Evolutionary conservation across 2,888 invertebrate genomes (phyloP).

Genomic region (Subacronicta megacephala): DNA sequence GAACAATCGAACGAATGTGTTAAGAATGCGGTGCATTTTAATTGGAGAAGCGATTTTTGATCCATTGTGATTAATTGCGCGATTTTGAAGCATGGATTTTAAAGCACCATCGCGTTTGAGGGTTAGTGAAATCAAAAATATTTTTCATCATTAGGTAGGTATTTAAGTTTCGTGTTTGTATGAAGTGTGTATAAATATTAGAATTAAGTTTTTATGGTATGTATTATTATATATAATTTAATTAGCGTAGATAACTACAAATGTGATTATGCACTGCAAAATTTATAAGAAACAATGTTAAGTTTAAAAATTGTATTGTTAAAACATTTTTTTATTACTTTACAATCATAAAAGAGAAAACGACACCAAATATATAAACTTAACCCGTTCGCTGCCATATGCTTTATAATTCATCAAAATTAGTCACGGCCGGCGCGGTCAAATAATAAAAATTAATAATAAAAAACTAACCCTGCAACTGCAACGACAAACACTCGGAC

Average conservation of each 20-base stretch:
- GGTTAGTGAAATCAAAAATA: constrained; percentile 20
- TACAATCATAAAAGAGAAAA: constrained; percentile 33
- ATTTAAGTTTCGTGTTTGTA: not conserved
- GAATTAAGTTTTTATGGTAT: no score
- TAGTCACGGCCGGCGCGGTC: constrained; percentile 77
- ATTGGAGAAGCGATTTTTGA: constrained; percentile 83
- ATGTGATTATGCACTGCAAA: not conserved
- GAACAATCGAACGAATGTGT: constrained; percentile 86
- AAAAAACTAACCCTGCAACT: constrained; percentile 75
- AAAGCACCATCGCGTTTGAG: constrained; percentile 18
- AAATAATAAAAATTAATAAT: constrained; percentile 62
- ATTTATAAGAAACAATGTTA: not conserved
- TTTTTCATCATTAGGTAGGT: constrained; percentile 4
- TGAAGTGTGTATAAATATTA: constrained; percentile 9
- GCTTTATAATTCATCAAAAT: constrained; percentile 81
- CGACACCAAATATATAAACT: constrained; percentile 16
- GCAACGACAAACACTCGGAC: constrained; percentile 72
- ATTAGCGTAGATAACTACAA: no score
- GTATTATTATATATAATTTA: not conserved
- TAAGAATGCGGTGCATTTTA: constrained; percentile 86
- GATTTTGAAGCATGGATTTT: constrained; percentile 24
- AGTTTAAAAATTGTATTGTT: no score
- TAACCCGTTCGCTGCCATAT: constrained; percentile 67
- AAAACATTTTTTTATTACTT: constrained; percentile 4
- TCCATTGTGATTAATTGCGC: constrained; percentile 44